phyloP scores from a whole-genome alignment of 2,797 vertebrate genomes.

The Kryptolebias ocellatus region DNA sequence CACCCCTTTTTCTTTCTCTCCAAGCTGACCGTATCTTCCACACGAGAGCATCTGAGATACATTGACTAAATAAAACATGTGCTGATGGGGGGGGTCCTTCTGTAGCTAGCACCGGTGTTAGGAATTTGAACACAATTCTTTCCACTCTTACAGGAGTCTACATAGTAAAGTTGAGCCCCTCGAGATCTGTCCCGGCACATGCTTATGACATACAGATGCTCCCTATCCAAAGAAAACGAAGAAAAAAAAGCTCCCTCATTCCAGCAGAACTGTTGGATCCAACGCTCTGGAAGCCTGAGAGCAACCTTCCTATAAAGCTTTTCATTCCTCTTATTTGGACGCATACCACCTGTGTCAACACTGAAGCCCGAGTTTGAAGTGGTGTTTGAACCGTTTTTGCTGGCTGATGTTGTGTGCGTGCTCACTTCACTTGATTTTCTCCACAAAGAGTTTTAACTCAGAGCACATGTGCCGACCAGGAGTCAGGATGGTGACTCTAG shows the following conservation, averaged over 20 bases:
- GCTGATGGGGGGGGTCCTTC: conserved; percentile 27
- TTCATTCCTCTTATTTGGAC: conserved; percentile 37
- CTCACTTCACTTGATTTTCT: conserved; percentile 44
- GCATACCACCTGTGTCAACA: conserved; percentile 62
- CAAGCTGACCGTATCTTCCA: conserved; percentile 46
- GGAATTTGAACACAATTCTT: conserved; percentile 1
- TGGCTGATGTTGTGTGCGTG: conserved; percentile 45
- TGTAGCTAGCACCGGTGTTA: not conserved
- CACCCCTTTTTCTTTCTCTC: conserved; percentile 20
- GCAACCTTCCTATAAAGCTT: conserved; percentile 14
- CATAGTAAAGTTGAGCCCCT: conserved; percentile 3
- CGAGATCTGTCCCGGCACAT: conserved; percentile 39
- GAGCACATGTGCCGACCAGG: conserved; percentile 52
- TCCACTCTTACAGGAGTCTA: not conserved
- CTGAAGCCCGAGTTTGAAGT: conserved; percentile 24
- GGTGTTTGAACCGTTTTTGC: conserved; percentile 22
- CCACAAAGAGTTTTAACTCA: conserved; percentile 53
- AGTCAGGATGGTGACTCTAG: conserved; percentile 26
- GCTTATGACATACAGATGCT: conserved; percentile 73
- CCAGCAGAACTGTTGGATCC: conserved; percentile 18
- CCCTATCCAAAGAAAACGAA: conserved; percentile 14
- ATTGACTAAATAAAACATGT: conserved; percentile 50
- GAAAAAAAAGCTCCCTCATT: conserved; percentile 8
- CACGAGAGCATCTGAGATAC: conserved; percentile 15
- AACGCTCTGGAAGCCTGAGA: not conserved